Percentiles rank a stretch among this genome's conserved stretches.
Evolutionary conservation across 2,888 invertebrate genomes (phyloP).

Genomic region (Charanyca ferruginea): DNA sequence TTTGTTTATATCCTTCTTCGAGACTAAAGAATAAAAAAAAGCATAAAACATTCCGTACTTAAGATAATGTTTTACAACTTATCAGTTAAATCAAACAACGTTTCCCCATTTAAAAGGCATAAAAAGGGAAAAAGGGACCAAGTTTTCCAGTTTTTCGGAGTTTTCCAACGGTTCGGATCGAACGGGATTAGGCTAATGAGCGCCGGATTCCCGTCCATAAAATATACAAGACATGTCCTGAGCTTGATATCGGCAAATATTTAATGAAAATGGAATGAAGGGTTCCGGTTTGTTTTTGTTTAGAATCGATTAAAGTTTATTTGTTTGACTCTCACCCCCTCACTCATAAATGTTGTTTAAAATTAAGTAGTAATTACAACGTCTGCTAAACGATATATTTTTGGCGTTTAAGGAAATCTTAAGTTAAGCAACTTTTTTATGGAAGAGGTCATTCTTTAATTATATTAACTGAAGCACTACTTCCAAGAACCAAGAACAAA

Average conservation of each 20-base stretch:
- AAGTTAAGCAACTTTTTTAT: too few species aligned
- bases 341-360: neutral
- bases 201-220: constrained; percentile 64
- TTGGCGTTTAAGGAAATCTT: too few species aligned
- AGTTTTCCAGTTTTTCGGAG: constrained; percentile 62
- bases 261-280: constrained; percentile 57
- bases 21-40: constrained; percentile 43
- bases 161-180: constrained; percentile 62
- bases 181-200: constrained; percentile 71
- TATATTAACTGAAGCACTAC: too few species aligned
- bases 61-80: constrained; percentile 69
- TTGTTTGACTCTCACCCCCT: constrained; percentile 10
- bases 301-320: constrained; percentile 39
- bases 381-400: too few species aligned
- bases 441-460: too few species aligned
- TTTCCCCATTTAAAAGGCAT: constrained; percentile 68
- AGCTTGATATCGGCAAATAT: constrained; percentile 55
- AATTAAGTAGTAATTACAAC: too few species aligned
- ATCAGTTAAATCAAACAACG: constrained; percentile 68
- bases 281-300: constrained; percentile 48
- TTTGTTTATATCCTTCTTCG: constrained; percentile 52
- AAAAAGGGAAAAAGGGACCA: constrained; percentile 62
- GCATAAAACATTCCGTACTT: constrained; percentile 59
- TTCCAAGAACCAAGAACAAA: too few species aligned
- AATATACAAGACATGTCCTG: constrained; percentile 63